phyloP scores from a whole-genome alignment of 2,888 invertebrate species.

The Apoda limacodes region DNA sequence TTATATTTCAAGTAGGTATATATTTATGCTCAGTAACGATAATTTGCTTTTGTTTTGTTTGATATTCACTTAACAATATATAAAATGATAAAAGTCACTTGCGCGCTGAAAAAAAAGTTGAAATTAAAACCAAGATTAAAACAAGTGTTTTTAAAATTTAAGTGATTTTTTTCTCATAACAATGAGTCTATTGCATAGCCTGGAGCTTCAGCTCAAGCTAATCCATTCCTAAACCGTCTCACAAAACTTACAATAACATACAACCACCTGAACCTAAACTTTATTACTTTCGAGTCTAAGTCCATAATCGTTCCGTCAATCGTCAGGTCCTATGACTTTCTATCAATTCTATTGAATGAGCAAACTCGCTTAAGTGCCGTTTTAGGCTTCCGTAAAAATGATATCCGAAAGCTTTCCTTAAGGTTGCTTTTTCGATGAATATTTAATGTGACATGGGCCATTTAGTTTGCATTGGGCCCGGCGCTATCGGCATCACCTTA shows the following conservation, averaged over 20 bases:
- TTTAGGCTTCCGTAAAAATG: slow-evolving; percentile 20
- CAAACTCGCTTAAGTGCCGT: slow-evolving; percentile 37
- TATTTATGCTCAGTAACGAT: no score
- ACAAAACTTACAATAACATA: slow-evolving; percentile 29
- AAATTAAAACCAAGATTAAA: no score
- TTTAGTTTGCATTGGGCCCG: slow-evolving; percentile 36
- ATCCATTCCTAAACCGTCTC: slow-evolving; percentile 53
- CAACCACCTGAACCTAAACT: slow-evolving; percentile 36
- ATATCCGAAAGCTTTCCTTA: slow-evolving; percentile 21
- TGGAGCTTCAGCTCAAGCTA: slow-evolving; percentile 48
- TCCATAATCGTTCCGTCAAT: slow-evolving; percentile 40
- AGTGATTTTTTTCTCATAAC: no score
- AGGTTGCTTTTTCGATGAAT: slow-evolving; percentile 29
- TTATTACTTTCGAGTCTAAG: slow-evolving; percentile 33
- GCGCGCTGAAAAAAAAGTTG: no score
- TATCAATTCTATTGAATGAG: slow-evolving; percentile 32
- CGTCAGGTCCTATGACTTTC: slow-evolving; percentile 58
- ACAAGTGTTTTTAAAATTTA: no score
- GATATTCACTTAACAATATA: no score
- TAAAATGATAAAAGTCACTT: no score
- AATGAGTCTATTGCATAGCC: slow-evolving; percentile 42
- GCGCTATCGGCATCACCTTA: slow-evolving; percentile 71
- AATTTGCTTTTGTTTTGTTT: no score
- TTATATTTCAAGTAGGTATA: no score
- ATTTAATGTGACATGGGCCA: slow-evolving; percentile 28